Evolutionary conservation across 2,797 vertebrate genomes (phyloP).

Genomic region (Scleropages formosus): DNA sequence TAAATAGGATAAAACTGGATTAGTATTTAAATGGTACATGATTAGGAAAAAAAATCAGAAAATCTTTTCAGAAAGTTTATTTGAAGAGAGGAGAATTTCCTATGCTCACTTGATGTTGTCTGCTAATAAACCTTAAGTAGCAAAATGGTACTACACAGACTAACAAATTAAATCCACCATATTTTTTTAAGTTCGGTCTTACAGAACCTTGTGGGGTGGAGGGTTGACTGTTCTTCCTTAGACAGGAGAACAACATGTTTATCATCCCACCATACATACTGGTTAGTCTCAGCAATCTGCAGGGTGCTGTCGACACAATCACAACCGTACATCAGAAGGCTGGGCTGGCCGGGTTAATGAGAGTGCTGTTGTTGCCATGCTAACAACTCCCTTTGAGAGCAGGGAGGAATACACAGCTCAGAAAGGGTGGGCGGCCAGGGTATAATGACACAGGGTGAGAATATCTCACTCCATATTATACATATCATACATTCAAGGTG

Average conservation of each 20-base stretch:
- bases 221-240: too few relatives aligned
- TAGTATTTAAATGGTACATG: constrained; percentile 53
- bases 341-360: not conserved
- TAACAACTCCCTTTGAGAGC: constrained; percentile 11
- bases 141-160: constrained; percentile 2
- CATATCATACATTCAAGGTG: not conserved
- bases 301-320: too few relatives aligned
- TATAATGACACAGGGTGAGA: not conserved
- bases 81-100: constrained; percentile 4
- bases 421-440: not conserved
- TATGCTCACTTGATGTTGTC: not conserved
- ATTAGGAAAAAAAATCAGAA: constrained; percentile 48
- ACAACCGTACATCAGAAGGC: constrained; percentile 1
- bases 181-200: too few relatives aligned
- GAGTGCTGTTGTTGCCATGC: constrained; percentile 15
- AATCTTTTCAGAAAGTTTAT: constrained; percentile 18
- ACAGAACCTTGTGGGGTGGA: too few relatives aligned
- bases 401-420: not conserved
- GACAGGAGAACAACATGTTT: too few relatives aligned
- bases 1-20: constrained; percentile 38
- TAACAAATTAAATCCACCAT: not conserved
- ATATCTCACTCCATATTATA: not conserved
- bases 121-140: not conserved
- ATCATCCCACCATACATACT: too few relatives aligned
- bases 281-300: too few relatives aligned